Conservation (phyloP, 2,113 vertebrate species). For the Podarcis cretensis region DNA sequence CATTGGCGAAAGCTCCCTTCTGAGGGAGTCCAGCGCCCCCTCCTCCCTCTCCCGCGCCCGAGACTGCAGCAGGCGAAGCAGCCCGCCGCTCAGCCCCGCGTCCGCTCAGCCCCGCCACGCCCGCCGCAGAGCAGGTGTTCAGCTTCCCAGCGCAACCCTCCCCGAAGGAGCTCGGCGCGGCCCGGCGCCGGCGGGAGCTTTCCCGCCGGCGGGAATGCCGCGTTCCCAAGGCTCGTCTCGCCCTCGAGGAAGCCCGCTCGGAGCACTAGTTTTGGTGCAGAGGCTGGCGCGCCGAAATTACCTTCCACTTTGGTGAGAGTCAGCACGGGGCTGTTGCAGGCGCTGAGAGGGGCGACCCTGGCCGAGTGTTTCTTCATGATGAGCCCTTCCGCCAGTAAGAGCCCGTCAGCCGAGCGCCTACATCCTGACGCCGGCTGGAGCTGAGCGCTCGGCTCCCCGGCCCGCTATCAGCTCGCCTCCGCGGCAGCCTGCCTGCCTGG, state of each 20-base stretch:
- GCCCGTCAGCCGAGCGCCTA: slow-evolving; percentile 84
- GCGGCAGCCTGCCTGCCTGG: background rate
- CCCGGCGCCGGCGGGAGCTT: no score
- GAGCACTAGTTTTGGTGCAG: background rate
- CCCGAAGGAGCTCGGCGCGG: accelerated
- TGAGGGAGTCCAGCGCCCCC: background rate
- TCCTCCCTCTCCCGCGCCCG: background rate
- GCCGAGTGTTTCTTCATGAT: slow-evolving; percentile 97
- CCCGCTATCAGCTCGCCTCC: background rate
- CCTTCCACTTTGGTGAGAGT: slow-evolving; percentile 98
- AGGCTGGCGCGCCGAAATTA: slow-evolving; percentile 63
- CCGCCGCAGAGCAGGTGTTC: background rate
- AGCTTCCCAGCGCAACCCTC: background rate
- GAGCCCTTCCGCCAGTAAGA: slow-evolving; percentile 82
- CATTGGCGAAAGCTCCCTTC: slow-evolving; percentile 11
- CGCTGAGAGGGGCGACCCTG: slow-evolving; percentile 93
- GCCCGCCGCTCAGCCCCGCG: background rate
- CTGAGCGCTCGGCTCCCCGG: slow-evolving; percentile 1
- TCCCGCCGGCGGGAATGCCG: no score
- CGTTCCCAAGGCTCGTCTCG: background rate
- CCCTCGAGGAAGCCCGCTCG: accelerated
- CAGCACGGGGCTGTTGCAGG: slow-evolving; percentile 96
- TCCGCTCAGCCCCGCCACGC: background rate
- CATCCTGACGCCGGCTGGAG: slow-evolving; percentile 79
- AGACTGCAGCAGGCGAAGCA: background rate